phyloP scores from a whole-genome alignment of 2,797 vertebrate species.

The Dryobates pubescens region DNA sequence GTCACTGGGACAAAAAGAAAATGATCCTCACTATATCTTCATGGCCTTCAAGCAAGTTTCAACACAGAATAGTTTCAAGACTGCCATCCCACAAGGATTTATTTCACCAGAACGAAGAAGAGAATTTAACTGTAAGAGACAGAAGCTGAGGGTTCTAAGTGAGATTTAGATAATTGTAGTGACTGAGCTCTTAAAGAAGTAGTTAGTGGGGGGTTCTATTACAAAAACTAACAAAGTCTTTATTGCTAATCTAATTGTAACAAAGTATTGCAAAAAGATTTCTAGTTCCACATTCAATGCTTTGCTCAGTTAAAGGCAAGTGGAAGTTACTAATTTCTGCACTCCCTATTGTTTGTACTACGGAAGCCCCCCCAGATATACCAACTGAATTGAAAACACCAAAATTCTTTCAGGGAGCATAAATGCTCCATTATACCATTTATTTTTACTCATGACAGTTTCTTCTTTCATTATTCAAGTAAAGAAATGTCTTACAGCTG shows the following conservation, averaged over 20 bases:
- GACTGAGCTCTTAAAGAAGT: background rate
- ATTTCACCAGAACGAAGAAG: background rate
- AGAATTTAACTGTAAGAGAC: background rate
- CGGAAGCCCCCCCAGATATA: background rate
- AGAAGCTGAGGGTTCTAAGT: background rate
- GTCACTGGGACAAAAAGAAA: background rate
- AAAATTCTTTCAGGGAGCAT: background rate
- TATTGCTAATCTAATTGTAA: slow-evolving; percentile 45
- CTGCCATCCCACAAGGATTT: background rate
- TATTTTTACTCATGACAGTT: background rate
- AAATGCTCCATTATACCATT: background rate
- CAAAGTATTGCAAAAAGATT: slow-evolving; percentile 5
- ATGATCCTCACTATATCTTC: background rate
- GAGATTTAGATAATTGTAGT: background rate
- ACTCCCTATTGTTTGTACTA: background rate
- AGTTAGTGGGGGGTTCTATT: background rate
- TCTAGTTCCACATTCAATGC: background rate
- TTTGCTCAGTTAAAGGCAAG: slow-evolving; percentile 1
- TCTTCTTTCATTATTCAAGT: background rate
- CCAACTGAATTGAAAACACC: background rate
- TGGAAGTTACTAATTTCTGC: background rate
- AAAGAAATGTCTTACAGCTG: background rate
- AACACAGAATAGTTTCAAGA: background rate
- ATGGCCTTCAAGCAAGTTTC: slow-evolving; percentile 1
- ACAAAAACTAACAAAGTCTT: slow-evolving; percentile 12